These are phyloP conservation scores for Terrapene triunguis DNA, from an alignment of 2,113 vertebrate species.

Conservation along the genomic window DNA sequence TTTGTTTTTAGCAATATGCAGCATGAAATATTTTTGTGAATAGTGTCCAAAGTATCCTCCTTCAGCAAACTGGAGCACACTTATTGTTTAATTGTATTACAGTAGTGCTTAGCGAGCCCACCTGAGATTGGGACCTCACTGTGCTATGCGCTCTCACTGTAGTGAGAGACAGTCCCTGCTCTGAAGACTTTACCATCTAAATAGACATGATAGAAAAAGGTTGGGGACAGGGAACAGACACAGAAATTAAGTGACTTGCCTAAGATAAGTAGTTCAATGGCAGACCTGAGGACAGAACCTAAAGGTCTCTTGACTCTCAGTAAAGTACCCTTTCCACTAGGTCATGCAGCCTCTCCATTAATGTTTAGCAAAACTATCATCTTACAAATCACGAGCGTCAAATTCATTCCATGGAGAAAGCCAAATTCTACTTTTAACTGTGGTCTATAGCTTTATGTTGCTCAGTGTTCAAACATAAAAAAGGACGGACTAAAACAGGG, in stretches of 20 bases:
- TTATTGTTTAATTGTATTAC: background rate
- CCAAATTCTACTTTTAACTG: background rate
- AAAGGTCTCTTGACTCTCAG: background rate
- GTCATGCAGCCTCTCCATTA: background rate
- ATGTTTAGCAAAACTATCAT: background rate
- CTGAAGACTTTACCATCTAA: background rate
- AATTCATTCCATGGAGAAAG: background rate
- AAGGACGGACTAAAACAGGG: background rate
- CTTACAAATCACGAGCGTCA: background rate
- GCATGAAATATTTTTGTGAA: constrained; percentile 9
- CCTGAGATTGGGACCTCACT: background rate
- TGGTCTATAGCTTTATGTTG: background rate
- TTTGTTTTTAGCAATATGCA: background rate
- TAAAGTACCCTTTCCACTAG: background rate
- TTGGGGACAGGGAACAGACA: background rate
- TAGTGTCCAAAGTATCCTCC: background rate
- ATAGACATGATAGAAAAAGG: background rate
- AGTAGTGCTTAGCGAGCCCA: background rate
- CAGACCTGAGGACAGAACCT: background rate
- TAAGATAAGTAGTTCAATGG: rapidly evolving
- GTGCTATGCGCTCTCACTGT: background rate
- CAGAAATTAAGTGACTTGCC: background rate
- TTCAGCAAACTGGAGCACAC: background rate
- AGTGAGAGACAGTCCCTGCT: background rate
- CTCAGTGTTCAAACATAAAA: background rate